Percentiles rank a stretch among this genome's conserved stretches.
Evolutionary conservation across 2,888 invertebrate genomes (phyloP).

Genomic region (Phortica okadai): DNA sequence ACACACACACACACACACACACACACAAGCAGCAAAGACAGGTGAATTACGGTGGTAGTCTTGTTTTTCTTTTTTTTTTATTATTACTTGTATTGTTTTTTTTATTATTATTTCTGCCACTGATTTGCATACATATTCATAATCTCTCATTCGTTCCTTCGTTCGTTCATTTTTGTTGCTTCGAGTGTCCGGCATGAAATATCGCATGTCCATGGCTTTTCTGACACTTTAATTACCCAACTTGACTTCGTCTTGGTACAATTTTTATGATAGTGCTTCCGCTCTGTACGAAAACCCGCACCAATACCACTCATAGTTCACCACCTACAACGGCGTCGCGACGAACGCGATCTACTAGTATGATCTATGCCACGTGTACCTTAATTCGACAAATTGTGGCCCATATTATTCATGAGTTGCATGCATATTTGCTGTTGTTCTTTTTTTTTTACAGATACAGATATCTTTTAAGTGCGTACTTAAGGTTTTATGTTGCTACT

Average conservation of each 20-base stretch:
- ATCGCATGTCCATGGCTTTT: slow-evolving; percentile 68
- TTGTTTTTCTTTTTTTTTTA: not conserved
- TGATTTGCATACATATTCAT: slow-evolving; percentile 73
- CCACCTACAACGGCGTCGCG: not conserved
- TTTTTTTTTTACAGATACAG: slow-evolving; percentile 4
- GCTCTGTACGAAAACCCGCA: not conserved
- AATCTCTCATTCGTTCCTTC: slow-evolving; percentile 51
- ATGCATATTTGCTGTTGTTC: not conserved
- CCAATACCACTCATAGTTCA: not conserved
- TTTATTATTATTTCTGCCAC: slow-evolving; percentile 14
- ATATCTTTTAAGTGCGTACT: slow-evolving; percentile 27
- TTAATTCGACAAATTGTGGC: slow-evolving; percentile 35
- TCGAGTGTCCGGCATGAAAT: slow-evolving; percentile 61
- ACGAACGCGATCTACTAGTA: not conserved
- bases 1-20: no score
- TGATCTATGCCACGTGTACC: slow-evolving; percentile 32
- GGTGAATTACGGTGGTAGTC: slow-evolving; percentile 21
- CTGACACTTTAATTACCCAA: slow-evolving; percentile 72
- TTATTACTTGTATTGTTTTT: not conserved
- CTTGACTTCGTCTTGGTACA: slow-evolving; percentile 32
- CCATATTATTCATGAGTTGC: not conserved
- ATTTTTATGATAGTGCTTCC: slow-evolving; percentile 30
- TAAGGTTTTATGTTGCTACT: slow-evolving; percentile 5
- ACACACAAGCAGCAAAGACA: not conserved
- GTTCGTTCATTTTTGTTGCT: slow-evolving; percentile 34